phyloP scores from a whole-genome alignment of 2,888 invertebrate species.

The Gymnoscelis rufifasciata region DNA sequence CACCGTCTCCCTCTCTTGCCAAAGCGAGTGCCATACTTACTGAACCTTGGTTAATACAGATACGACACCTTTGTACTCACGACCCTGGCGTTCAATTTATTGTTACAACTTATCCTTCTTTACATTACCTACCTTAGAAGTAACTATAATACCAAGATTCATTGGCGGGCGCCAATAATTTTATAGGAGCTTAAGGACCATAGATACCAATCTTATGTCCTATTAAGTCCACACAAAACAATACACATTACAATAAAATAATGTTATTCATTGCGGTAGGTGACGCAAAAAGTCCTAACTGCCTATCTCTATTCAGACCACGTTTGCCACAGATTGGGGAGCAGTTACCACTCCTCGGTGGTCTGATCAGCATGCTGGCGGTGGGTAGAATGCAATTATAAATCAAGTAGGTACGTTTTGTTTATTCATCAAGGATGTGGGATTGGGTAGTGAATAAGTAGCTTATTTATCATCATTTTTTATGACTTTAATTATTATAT shows the following conservation, averaged over 20 bases:
- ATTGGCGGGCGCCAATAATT: no score
- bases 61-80: no score
- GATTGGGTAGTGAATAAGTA: no score
- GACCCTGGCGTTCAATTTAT: no score
- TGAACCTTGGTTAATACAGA: no score
- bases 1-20: no score
- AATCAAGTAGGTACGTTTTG: conserved; percentile 28
- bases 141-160: no score
- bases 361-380: conserved; percentile 33
- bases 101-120: no score
- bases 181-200: neutral
- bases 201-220: neutral
- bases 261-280: conserved; percentile 36
- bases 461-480: no score
- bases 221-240: neutral
- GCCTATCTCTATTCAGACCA: conserved; percentile 20
- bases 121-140: no score
- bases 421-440: conserved; percentile 21
- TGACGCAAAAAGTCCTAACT: conserved; percentile 40
- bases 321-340: conserved; percentile 31
- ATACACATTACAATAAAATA: conserved; percentile 11
- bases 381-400: conserved; percentile 24
- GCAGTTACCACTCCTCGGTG: conserved; percentile 33
- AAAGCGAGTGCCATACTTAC: no score
- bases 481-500: no score